Evolutionary conservation across 1,140 invertebrate species (phyloP), one percentile per base, ranked within the genome.

Genomic region (Semibalanus balanoides): DNA sequence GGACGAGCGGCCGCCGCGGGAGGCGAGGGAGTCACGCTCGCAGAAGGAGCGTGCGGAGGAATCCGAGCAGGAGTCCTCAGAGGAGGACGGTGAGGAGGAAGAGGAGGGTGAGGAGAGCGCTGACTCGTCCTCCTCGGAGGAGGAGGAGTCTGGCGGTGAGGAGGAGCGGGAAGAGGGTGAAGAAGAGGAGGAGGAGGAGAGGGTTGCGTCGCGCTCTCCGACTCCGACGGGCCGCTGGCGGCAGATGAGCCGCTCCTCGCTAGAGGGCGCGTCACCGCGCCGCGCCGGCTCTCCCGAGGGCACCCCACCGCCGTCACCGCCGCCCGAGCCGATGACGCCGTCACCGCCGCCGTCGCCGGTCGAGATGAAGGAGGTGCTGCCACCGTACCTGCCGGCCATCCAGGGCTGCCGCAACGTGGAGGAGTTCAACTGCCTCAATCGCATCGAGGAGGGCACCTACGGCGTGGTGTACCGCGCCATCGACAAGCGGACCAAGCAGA

Each of bases 351-450:
- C 80, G 75, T 84, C 83, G 25, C 83, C 85, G 17, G 77, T 84
- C 22, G 83, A 85, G 78, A 76, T 82, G 28, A 83, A 83, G 74
- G 83, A 85, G 77, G 81, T 85, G 28, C 83, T 97, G 74, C 95
- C 95, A 7, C 90, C 93, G 11, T 98, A 97, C 84, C 90, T 90
- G 81, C 96, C 96, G 14, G 96, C 95, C 0, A 90, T 98, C 80
- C 92, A 95, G 86, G 95, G 97, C 43, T 99, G 97, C 86, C 88
- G 98, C 76, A 97, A 93, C 80, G 97, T 99, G 28, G 96, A 98
- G 84, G 97, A 99, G 84, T 99, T 98, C 83, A 90, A 96, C 80
- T 97, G 95, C 84, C 85, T 99, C 5, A 99, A 99, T 85, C 88
- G 88, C 81, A 99, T 99, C 79, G 97, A 99, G 83, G 98, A 99